Conservation (phyloP, 2,797 vertebrate species). For the Tangara arthus region DNA sequence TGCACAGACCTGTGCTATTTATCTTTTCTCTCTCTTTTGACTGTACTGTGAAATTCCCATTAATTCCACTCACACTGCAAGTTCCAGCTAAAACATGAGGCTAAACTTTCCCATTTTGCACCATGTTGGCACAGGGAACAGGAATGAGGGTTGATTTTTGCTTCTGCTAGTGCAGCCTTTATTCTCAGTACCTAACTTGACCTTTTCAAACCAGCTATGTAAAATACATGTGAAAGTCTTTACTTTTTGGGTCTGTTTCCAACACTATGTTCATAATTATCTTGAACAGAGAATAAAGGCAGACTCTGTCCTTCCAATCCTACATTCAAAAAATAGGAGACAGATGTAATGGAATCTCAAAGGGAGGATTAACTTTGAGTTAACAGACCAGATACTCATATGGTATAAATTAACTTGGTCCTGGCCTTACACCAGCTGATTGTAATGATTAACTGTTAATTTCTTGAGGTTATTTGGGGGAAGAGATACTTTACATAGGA, state of each 20-base stretch:
- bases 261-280: neutral
- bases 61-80: neutral
- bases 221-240: neutral
- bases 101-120: neutral
- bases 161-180: neutral
- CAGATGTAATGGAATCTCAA: conserved; percentile 4
- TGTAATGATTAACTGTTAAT: neutral
- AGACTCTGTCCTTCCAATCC: neutral
- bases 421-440: neutral
- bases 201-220: neutral
- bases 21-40: neutral
- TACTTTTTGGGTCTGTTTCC: neutral
- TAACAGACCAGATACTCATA: neutral
- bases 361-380: neutral
- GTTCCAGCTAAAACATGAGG: neutral
- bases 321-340: neutral
- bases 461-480: neutral
- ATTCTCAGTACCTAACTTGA: neutral
- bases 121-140: rapidly evolving
- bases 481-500: neutral
- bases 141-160: neutral
- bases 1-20: neutral
- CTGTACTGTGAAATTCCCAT: neutral
- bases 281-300: neutral
- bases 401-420: neutral